Conservation (phyloP, 1,140 invertebrate species). For the Oncopodura yosiiana region DNA sequence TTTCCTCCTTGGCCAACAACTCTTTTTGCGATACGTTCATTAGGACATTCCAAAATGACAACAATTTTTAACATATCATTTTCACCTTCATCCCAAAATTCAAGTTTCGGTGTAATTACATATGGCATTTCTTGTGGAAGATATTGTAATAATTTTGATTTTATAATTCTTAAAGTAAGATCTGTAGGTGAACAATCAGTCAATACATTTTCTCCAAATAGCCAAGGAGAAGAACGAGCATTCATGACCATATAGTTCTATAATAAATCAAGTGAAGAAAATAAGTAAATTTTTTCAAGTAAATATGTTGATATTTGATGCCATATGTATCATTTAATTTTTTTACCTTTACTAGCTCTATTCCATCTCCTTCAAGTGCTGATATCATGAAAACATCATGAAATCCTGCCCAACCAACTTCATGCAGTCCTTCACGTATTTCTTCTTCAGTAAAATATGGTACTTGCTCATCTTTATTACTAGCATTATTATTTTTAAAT, state of each 20-base stretch:
- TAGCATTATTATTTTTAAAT: too few relatives aligned
- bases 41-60: conserved; percentile 11
- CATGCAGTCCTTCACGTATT: conserved; percentile 29
- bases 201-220: conserved; percentile 53
- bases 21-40: conserved; percentile 1
- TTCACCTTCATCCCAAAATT: conserved; percentile 53
- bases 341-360: conserved; percentile 60
- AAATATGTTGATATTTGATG: background rate
- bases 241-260: conserved; percentile 59
- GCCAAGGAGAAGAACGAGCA: conserved; percentile 55
- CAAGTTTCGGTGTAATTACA: conserved; percentile 51
- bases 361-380: conserved; percentile 64
- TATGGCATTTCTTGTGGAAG: conserved; percentile 76
- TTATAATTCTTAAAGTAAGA: conserved; percentile 59
- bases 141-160: conserved; percentile 67
- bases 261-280: conserved; percentile 35
- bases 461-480: too few relatives aligned
- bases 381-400: conserved; percentile 80
- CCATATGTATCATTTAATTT: too few relatives aligned
- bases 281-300: background rate
- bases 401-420: conserved; percentile 62
- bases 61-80: conserved; percentile 39
- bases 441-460: too few relatives aligned
- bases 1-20: conserved; percentile 6
- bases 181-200: conserved; percentile 59